Conservation (phyloP, 2,797 vertebrate genomes). For the Neosilurus hyrtlii region DNA sequence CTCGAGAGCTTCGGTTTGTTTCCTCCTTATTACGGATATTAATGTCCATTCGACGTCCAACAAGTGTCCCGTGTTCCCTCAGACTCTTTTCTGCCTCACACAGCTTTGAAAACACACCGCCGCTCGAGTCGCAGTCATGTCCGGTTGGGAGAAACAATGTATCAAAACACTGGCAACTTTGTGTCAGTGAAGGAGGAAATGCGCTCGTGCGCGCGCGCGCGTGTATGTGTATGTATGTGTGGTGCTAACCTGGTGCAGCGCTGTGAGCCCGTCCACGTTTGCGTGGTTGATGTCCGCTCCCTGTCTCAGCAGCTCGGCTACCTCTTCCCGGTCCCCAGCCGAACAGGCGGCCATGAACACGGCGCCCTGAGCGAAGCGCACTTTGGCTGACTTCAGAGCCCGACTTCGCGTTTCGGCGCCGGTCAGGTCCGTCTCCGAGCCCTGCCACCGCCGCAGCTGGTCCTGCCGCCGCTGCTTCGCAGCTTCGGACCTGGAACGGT, state of each 20-base stretch:
- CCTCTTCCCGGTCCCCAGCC: slow-evolving; percentile 82
- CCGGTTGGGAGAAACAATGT: neutral
- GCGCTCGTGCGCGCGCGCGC: neutral
- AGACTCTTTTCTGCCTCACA: neutral
- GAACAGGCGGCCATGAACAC: slow-evolving; percentile 87
- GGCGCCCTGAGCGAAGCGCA: slow-evolving; percentile 81
- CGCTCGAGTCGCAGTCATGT: neutral
- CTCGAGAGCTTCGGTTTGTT: too few relatives aligned
- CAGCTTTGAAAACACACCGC: neutral
- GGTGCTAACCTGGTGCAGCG: slow-evolving; percentile 77
- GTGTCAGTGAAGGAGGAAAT: neutral
- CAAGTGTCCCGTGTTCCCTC: neutral
- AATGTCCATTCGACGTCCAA: neutral
- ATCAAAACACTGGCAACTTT: neutral
- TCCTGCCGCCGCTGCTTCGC: slow-evolving; percentile 81
- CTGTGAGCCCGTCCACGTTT: slow-evolving; percentile 82
- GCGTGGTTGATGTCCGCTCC: slow-evolving; percentile 84
- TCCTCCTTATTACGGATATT: too few relatives aligned
- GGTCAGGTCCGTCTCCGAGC: slow-evolving; percentile 78
- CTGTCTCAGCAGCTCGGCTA: slow-evolving; percentile 75
- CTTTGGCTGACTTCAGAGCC: slow-evolving; percentile 62
- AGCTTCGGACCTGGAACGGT: slow-evolving; percentile 84
- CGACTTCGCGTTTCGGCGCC: slow-evolving; percentile 59
- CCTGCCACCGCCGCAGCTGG: slow-evolving; percentile 80
- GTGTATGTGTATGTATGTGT: neutral